phyloP scores from a whole-genome alignment of 30 jellyfish, hydroid and myxozoan species.

The Hydra vulgaris region DNA sequence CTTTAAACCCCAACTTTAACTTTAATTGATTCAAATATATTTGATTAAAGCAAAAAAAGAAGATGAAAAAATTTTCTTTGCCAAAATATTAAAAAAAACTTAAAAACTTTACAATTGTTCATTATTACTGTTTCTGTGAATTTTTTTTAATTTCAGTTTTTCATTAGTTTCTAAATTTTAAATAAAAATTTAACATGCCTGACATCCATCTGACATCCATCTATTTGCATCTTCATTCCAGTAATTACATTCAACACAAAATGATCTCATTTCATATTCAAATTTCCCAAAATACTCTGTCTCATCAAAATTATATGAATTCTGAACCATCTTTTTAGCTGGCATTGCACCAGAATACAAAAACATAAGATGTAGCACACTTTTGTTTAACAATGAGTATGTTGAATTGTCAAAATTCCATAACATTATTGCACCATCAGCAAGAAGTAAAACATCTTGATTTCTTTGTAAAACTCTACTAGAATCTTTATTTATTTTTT shows the following conservation, averaged over 20 bases:
- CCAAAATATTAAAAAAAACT: too few relatives aligned
- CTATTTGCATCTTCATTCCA: slow-evolving; percentile 22
- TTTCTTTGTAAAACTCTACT: too few relatives aligned
- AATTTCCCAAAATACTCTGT: slow-evolving; percentile 37
- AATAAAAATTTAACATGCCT: too few relatives aligned
- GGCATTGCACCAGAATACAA: slow-evolving; percentile 57
- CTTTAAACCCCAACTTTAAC: too few relatives aligned
- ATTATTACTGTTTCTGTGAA: too few relatives aligned
- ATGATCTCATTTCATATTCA: slow-evolving; percentile 50
- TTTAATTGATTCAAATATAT: too few relatives aligned
- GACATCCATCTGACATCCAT: slow-evolving; percentile 70
- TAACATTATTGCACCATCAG: slow-evolving; percentile 40
- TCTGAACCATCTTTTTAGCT: slow-evolving; percentile 7
- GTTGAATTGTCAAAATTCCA: slow-evolving; percentile 48
- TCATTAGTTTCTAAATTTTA: too few relatives aligned
- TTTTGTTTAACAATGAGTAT: slow-evolving; percentile 28
- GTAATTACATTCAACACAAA: slow-evolving; percentile 56
- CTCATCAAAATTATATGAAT: slow-evolving; percentile 56
- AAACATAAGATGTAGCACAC: slow-evolving; percentile 12
- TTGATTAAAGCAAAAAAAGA: too few relatives aligned
- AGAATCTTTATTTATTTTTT: background rate
- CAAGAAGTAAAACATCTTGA: slow-evolving; percentile 36
- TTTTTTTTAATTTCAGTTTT: too few relatives aligned
- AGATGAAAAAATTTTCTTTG: too few relatives aligned
- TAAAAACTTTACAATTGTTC: too few relatives aligned